Base-by-base conservation (phyloP, 2,888 invertebrate genomes). In the Thera britannica region DNA sequence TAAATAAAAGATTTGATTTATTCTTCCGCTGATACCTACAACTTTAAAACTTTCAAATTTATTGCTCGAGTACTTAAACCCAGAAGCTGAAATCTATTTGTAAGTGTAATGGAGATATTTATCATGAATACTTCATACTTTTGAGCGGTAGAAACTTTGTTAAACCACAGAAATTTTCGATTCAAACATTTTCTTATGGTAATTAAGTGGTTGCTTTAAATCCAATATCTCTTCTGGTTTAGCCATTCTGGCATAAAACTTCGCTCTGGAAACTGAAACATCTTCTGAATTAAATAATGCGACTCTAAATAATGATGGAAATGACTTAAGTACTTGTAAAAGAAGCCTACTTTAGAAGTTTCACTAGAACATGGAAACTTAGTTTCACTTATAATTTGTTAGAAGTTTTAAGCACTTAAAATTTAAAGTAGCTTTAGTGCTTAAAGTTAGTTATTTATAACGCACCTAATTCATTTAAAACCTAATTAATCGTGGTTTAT, bases 21-120 rank as follows among this genome's bases (percentile, higher is more conserved):
- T 75, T 67, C 65, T 63, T 12, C 65, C 68, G 67, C 70, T 71
- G 70, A 74, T 72, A 72, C n/a, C n/a, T n/a, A n/a, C 23, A 1
- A 23, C 75, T 75, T 77, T 65, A 68, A 72, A 77, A 77, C 73
- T 74, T 74, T 61, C 64, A 62, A 75, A 78, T 76, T 80, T 75
- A 75, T 77, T 70, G 6, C 58, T 55, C 3, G 54, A 44, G 57
- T 59, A 61, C 60, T 67, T 64, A 41, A 67, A 65, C 57, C 52
- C 67, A 41, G 58, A 62, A 63, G 49, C 44, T 61, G 60, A 70
- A 70, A 63, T 63, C 54, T 70, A 66, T 61, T 67, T 70, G 65
- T 68, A 58, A 65, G 68, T 58, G 62, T 63, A 63, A 54, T 56
- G 41, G 56, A 38, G 54, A 8, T 51, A 51, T 60, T 63, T 51